Base-by-base conservation (phyloP, 2,113 vertebrate species). In the Notothenia rossii region DNA sequence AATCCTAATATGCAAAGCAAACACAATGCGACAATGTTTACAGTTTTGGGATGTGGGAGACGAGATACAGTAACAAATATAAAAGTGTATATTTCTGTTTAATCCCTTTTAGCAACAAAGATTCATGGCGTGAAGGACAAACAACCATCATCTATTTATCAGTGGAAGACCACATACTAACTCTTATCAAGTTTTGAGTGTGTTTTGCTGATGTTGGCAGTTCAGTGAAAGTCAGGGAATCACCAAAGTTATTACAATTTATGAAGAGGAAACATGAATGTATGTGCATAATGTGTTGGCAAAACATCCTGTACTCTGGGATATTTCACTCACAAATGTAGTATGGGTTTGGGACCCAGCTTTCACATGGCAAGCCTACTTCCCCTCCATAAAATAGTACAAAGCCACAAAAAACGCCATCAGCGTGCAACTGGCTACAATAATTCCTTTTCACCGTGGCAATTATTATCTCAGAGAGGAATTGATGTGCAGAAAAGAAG, bases 1-100 rank as follows among this genome's bases (percentile, higher is more conserved):
- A 79, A 73, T 61, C 14, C 53, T 61, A 46, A 88, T 77, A 65
- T 33, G 18, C 25, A 75, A 55, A 73, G 53, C 43, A 84, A 84
- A 86, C 75, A 76, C 0, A 7, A 25, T 4, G 14, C 2, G 1
- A 29, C 46, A 10, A 0, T 66, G 62, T 77, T 77, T 72, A 72
- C 61, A 22, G 45, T 18, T 75, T 46, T 0, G 17, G 9, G 54
- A 40, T 18, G 22, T 56, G 48, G 20, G 49, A 55, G 50, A 72
- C 12, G 49, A 63, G 77, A 76, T 75, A 66, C 54, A 66, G 59
- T 48, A 62, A 64, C 45, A 20, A 50, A 13, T 25, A 2, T 17
- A 40, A 40, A n/a, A 7, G 13, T 51, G 33, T 15, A 6, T 51
- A n/a, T n/a, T 54, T 72, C 18, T 0, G 61, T 72, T 62, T 18